Evolutionary conservation across 2,113 vertebrate species (phyloP), one percentile per base, ranked within the genome.

Genomic region (Sminthopsis crassicaudata): DNA sequence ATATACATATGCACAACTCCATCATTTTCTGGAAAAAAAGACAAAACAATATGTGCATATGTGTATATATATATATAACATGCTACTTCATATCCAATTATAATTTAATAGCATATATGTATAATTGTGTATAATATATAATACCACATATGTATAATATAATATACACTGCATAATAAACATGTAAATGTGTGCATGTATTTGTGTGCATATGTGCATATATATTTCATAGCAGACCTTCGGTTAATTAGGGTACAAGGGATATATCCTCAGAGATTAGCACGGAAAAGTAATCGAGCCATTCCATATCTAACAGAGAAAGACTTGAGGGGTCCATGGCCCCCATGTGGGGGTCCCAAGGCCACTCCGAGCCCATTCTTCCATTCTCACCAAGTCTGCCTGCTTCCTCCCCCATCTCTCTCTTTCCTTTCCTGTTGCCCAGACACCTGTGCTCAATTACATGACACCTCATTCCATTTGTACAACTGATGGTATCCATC

Each of bases 361-460:
- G 91, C 51, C 96, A 90, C 22, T n/a, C 94, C 88, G 51, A 90
- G 93, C 42, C 0, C 0, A 25, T 93, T 54, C 46, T 57, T 95
- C 51, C 60, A 1, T 22, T 91, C 90, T 95, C 95, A 91, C 97
- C 95, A 92, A 94, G 89, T 92, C 96, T 84, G 93, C 97, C 96
- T 95, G 94, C 14, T 0, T 54, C 90, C 7, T 27, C 25, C 92
- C 46, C 2, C 60, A 4, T 30, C 60, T 51, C 3, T 36, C 30
- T 36, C 30, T 67, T 67, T 12, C 60, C 60, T 67, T 36, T 26
- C 92, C 2, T 2, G 91, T 92, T 3, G 0, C 92, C 0, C 0
- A 0, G 95, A 97, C 98, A 97, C 98, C 98, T 98, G 98, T 0
- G 36, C 53, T 60, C 96, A 96, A 90, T 98, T 98, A 90, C 92